Conservation (phyloP, 2,888 invertebrate genomes). For the Heliconius erato region DNA sequence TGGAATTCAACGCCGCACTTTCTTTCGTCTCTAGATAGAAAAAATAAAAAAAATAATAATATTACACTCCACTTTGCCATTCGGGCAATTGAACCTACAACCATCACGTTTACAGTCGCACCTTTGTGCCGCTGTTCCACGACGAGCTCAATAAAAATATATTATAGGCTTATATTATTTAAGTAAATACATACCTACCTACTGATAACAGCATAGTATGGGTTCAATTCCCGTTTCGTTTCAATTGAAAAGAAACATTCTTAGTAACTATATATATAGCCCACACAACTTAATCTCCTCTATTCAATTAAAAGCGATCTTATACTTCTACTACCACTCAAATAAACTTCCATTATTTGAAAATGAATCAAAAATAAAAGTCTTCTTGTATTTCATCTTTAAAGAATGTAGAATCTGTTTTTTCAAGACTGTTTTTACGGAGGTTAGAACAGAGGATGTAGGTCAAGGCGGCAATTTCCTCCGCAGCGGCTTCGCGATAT, state of each 20-base stretch:
- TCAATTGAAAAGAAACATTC: neutral
- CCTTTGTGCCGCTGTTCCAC: too few species aligned
- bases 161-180: too few species aligned
- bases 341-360: conserved; percentile 21
- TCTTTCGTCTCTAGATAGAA: too few species aligned
- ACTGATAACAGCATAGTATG: too few species aligned
- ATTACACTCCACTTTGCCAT: too few species aligned
- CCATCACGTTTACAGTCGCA: too few species aligned
- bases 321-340: neutral
- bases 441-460: conserved; percentile 32
- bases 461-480: conserved; percentile 55
- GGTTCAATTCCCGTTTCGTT: neutral
- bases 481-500: conserved; percentile 49
- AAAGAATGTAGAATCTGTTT: conserved; percentile 36
- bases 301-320: neutral
- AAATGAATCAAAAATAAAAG: conserved; percentile 21
- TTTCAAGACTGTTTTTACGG: conserved; percentile 35
- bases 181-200: too few species aligned
- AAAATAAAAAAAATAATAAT: too few species aligned
- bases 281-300: neutral
- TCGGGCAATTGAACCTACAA: too few species aligned
- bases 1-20: too few species aligned
- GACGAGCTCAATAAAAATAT: too few species aligned
- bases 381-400: conserved; percentile 19
- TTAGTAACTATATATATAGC: neutral